Conservation (phyloP, 2,113 vertebrate genomes). For the Gnathonemus longibarbis region DNA sequence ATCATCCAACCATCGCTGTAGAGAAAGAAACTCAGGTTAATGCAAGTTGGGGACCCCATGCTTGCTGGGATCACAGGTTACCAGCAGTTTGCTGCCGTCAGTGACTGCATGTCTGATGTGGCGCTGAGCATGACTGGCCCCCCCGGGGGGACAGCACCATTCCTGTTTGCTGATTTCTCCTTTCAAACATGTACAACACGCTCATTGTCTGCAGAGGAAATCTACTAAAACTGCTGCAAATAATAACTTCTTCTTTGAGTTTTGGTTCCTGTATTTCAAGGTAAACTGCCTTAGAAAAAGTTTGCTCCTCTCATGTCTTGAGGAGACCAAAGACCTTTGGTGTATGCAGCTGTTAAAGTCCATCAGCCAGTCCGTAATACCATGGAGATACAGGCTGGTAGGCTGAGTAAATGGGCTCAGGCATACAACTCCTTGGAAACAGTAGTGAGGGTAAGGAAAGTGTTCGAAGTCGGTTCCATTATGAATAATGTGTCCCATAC, state of each 20-base stretch:
- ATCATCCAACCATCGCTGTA: not conserved
- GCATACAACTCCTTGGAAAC: not conserved
- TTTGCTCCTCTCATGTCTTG: not conserved
- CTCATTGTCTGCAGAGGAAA: not conserved
- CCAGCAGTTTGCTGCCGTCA: not conserved
- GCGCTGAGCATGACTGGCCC: not conserved
- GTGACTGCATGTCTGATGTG: not conserved
- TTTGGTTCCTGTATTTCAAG: not conserved
- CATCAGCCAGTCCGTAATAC: not conserved
- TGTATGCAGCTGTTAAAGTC: not conserved
- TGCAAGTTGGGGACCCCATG: not conserved
- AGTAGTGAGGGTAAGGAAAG: not conserved
- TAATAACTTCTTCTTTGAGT: not conserved
- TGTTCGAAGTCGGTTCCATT: not conserved
- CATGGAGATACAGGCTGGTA: not conserved
- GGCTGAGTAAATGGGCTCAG: not conserved
- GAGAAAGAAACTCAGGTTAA: not conserved
- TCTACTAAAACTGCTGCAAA: not conserved
- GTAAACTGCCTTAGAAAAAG: not conserved
- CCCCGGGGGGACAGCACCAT: not conserved
- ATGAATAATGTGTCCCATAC: not conserved
- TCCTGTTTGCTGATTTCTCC: not conserved
- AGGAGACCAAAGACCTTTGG: not conserved
- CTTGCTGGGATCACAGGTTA: not conserved
- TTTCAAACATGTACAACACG: not conserved